Conservation (phyloP, 1,140 invertebrate species). For the Euborellia annulipes region DNA sequence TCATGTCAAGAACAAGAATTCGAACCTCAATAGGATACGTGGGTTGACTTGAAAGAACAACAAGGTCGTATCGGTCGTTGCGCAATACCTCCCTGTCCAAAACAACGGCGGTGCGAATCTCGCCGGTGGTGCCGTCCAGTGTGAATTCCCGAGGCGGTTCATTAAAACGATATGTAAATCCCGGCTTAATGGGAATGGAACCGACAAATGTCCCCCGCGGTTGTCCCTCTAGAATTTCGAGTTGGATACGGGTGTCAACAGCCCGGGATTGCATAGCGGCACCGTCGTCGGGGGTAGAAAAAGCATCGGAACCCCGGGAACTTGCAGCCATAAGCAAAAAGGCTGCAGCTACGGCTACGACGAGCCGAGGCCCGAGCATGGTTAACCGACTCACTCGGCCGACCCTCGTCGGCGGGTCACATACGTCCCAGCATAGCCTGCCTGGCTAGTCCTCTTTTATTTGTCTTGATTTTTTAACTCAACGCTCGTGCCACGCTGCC, state of each 20-base stretch:
- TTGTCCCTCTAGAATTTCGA: constrained; percentile 69
- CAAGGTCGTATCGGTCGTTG: constrained; percentile 70
- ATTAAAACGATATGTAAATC: constrained; percentile 82
- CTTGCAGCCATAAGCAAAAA: background rate
- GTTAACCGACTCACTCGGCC: no score
- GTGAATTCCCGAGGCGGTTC: constrained; percentile 70
- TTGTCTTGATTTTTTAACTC: no score
- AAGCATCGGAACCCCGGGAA: background rate
- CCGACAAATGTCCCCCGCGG: constrained; percentile 68
- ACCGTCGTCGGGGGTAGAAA: constrained; percentile 11
- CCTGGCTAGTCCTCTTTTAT: no score
- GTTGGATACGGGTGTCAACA: constrained; percentile 67
- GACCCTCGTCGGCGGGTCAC: no score
- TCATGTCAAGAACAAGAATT: constrained; percentile 69
- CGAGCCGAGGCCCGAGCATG: no score
- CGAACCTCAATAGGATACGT: constrained; percentile 86
- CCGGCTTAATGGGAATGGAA: constrained; percentile 66
- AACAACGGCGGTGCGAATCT: constrained; percentile 62
- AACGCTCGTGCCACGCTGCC: no score
- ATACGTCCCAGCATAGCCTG: no score
- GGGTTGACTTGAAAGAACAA: constrained; percentile 78
- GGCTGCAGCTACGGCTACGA: no score
- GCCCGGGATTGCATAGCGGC: constrained; percentile 69
- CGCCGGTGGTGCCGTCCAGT: constrained; percentile 61
- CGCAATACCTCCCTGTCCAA: constrained; percentile 63